phyloP scores from a whole-genome alignment of 2,888 invertebrate species.

The Nomada goodeniana region DNA sequence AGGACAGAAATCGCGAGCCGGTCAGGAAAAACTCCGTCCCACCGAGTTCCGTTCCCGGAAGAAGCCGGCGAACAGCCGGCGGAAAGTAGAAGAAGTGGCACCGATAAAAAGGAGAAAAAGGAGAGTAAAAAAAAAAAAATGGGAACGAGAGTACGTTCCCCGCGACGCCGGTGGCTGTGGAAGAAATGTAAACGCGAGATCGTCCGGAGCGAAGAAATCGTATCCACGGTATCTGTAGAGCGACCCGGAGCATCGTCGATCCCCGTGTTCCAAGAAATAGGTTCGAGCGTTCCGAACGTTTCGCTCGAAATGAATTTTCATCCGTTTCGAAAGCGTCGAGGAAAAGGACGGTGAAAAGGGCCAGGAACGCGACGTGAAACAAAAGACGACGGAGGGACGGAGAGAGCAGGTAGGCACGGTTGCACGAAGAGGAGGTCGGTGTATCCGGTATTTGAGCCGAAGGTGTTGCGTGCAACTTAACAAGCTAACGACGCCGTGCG shows the following conservation, averaged over 20 bases:
- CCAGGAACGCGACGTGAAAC: conserved; percentile 21
- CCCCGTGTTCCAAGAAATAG: conserved; percentile 30
- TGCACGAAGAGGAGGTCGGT: conserved; percentile 72
- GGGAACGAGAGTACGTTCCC: neutral
- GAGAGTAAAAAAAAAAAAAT: neutral
- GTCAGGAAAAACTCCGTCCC: conserved; percentile 55
- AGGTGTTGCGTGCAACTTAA: conserved; percentile 85
- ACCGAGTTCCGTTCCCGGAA: conserved; percentile 37
- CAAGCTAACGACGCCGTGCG: conserved; percentile 84
- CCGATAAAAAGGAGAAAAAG: neutral
- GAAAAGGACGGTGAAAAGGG: conserved; percentile 32
- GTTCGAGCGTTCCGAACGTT: neutral
- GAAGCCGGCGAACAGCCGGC: conserved; percentile 25
- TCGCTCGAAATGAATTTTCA: conserved; percentile 1
- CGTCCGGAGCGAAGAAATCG: conserved; percentile 34
- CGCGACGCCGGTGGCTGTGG: neutral
- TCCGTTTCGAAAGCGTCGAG: neutral
- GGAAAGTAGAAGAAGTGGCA: conserved; percentile 22
- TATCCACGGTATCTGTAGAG: neutral
- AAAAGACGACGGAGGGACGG: neutral
- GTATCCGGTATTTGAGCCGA: conserved; percentile 83
- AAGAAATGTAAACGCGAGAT: conserved; percentile 42
- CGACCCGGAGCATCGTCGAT: neutral
- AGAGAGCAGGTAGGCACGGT: conserved; percentile 10
- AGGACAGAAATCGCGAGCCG: conserved; percentile 16